Evolutionary conservation across 2,888 invertebrate genomes (phyloP).

Genomic region (Philereme transversata): DNA sequence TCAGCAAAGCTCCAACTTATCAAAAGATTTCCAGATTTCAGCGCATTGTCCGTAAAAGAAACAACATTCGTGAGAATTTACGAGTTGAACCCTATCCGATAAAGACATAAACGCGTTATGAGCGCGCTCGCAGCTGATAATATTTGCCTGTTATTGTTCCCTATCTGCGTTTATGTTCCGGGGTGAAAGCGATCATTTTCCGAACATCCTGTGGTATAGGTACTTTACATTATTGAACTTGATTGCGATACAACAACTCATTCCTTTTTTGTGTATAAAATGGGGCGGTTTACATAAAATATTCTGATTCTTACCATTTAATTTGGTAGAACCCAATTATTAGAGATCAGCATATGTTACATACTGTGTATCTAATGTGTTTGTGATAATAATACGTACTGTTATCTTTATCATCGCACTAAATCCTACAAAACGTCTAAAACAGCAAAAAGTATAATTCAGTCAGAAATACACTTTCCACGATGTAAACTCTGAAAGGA

Average conservation of each 20-base stretch:
- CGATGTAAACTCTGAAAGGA: conserved; percentile 22
- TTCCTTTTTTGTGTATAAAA: too few species aligned
- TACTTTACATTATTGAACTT: conserved; percentile 14
- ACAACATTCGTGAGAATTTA: conserved; percentile 40
- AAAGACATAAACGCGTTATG: conserved; percentile 63
- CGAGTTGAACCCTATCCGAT: conserved; percentile 49
- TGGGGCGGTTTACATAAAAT: too few species aligned
- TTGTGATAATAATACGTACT: too few species aligned
- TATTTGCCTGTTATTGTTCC: conserved; percentile 60
- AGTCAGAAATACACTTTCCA: conserved; percentile 10
- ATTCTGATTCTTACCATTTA: too few species aligned
- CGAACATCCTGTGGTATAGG: conserved; percentile 31
- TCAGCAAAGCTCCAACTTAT: conserved; percentile 13
- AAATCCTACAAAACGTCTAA: too few species aligned
- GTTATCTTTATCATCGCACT: too few species aligned
- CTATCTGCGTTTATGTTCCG: conserved; percentile 49
- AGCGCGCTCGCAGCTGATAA: conserved; percentile 57
- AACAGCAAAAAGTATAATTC: neutral
- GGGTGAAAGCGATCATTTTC: conserved; percentile 37
- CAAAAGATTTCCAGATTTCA: conserved; percentile 26
- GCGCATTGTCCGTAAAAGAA: conserved; percentile 36
- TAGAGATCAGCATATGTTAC: too few species aligned
- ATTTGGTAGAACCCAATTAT: too few species aligned
- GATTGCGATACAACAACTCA: too few species aligned
- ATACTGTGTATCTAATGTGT: too few species aligned